phyloP scores from a whole-genome alignment of 2,113 vertebrate species.

The Neogobius melanostomus region DNA sequence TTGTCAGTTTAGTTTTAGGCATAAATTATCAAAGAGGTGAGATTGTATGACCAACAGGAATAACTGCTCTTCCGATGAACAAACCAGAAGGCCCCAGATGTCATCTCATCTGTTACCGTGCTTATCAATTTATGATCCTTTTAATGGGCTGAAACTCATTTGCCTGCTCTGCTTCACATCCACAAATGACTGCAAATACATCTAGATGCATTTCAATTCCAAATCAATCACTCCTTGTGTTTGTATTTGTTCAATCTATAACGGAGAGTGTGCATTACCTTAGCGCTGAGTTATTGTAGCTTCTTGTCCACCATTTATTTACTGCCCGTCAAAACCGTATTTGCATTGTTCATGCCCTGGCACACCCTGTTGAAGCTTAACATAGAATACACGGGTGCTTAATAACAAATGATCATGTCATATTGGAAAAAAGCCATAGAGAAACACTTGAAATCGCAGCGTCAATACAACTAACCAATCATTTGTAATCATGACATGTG shows the following conservation, averaged over 20 bases:
- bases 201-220: neutral
- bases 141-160: slow-evolving; percentile 3
- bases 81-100: neutral
- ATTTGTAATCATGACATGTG: no score
- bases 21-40: no score
- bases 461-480: no score
- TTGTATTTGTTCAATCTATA: no score
- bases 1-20: no score
- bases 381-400: neutral
- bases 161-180: neutral
- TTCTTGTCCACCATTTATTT: neutral
- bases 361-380: neutral
- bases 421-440: no score
- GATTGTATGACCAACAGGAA: neutral
- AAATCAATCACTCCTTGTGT: neutral
- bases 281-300: neutral
- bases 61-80: neutral
- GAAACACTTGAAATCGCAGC: neutral
- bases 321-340: neutral
- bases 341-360: neutral
- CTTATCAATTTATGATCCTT: neutral
- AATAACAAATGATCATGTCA: neutral
- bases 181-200: neutral
- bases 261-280: neutral
- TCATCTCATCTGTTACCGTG: neutral